Percentiles rank a stretch among this genome's conserved stretches.
phyloP scores from a whole-genome alignment of 2,113 vertebrate species.

The Cyprinodon tularosa region DNA sequence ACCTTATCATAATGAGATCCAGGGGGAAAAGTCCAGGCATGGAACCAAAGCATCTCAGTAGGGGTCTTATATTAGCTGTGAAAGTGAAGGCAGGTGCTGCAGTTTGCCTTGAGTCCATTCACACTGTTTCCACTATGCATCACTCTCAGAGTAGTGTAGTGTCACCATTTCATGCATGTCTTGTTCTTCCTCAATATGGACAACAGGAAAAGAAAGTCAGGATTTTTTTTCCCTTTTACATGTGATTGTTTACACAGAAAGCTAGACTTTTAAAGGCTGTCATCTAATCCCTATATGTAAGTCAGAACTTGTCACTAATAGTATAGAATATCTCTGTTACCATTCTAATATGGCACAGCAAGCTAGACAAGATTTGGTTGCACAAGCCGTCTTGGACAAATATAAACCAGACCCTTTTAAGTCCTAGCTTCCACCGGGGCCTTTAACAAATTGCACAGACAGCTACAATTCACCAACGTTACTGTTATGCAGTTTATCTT shows the following conservation, averaged over 20 bases:
- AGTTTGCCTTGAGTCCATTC: constrained; percentile 57
- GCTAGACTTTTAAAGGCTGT: background rate
- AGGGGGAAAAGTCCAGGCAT: constrained; percentile 38
- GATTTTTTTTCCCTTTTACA: background rate
- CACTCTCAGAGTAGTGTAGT: constrained; percentile 56
- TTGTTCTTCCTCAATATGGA: constrained; percentile 22
- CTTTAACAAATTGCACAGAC: constrained; percentile 48
- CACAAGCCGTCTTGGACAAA: constrained; percentile 60
- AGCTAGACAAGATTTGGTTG: constrained; percentile 58
- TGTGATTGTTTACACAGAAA: background rate
- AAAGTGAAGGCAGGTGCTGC: constrained; percentile 46
- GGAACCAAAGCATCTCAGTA: constrained; percentile 64
- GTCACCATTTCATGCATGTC: constrained; percentile 44
- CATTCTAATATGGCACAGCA: constrained; percentile 67
- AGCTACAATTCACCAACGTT: constrained; percentile 21
- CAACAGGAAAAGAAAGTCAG: background rate
- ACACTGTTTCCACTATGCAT: constrained; percentile 64
- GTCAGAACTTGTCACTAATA: constrained; percentile 63
- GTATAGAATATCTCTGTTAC: constrained; percentile 75
- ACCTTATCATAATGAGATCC: constrained; percentile 72
- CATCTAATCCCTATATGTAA: constrained; percentile 6
- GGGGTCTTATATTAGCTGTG: constrained; percentile 49
- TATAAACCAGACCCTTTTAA: constrained; percentile 75
- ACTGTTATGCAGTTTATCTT: constrained; percentile 25
- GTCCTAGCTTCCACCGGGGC: constrained; percentile 31